A percentile compares a stretch with the other conserved stretches of the same genome.
These are phyloP conservation scores for Pygocentrus nattereri DNA, from an alignment of 2,797 vertebrate genomes.

Conservation along the genomic window DNA sequence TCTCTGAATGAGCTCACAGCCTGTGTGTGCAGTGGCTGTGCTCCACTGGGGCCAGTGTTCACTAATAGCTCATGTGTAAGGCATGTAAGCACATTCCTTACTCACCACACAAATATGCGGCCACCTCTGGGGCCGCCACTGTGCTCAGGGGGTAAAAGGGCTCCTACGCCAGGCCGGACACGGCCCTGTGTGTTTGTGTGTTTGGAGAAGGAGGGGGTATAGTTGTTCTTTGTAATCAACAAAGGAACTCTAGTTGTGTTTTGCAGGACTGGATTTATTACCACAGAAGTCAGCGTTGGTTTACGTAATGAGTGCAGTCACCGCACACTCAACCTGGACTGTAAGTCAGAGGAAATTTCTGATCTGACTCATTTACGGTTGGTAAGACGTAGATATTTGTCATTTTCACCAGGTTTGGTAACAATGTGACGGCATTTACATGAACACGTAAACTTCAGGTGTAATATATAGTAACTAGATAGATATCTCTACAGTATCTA, in stretches of 20 bases:
- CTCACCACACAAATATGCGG: slow-evolving; percentile 90
- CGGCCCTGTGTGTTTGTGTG: background rate
- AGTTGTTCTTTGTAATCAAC: slow-evolving; percentile 28
- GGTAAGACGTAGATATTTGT: slow-evolving; percentile 1
- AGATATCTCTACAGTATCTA: too few relatives aligned
- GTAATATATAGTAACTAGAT: too few relatives aligned
- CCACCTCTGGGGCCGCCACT: slow-evolving; percentile 77
- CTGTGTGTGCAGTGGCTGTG: slow-evolving; percentile 44
- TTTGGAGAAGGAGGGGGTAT: slow-evolving; percentile 21
- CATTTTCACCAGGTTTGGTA: background rate
- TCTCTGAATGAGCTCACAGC: slow-evolving; percentile 56
- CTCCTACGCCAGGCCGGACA: slow-evolving; percentile 45
- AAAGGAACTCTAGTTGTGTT: slow-evolving; percentile 16
- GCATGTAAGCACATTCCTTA: slow-evolving; percentile 94
- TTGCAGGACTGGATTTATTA: background rate
- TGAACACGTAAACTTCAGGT: background rate
- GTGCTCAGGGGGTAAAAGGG: slow-evolving; percentile 42
- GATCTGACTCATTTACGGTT: slow-evolving; percentile 23
- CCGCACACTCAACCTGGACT: slow-evolving; percentile 12
- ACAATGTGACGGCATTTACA: background rate
- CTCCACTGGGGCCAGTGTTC: slow-evolving; percentile 77
- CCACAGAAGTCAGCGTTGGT: slow-evolving; percentile 15
- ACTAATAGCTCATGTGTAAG: slow-evolving; percentile 92
- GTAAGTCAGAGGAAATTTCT: background rate
- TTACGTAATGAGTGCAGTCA: slow-evolving; percentile 26